These are phyloP conservation scores for Emydoidea blandingii DNA, from an alignment of 2,797 vertebrate genomes.

Conservation along the genomic window DNA sequence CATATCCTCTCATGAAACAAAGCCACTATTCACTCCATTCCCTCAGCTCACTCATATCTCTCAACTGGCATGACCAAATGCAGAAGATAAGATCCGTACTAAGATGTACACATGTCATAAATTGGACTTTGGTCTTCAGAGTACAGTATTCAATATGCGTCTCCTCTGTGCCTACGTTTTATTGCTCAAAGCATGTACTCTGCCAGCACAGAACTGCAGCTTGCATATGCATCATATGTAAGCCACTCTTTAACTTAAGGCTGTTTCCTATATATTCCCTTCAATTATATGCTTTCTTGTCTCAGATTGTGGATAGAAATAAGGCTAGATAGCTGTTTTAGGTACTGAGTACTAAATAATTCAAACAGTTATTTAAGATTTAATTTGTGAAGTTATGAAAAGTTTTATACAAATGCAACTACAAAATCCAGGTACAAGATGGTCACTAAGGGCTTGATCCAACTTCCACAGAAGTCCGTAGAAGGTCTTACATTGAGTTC, in stretches of 20 bases:
- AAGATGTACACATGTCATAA: background rate
- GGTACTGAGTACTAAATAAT: background rate
- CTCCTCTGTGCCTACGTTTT: background rate
- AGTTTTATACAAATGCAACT: fast-evolving
- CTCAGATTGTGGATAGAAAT: fast-evolving
- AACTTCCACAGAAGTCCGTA: fast-evolving
- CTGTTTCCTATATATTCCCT: background rate
- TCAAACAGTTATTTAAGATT: fast-evolving
- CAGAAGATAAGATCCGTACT: background rate
- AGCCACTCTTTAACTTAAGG: background rate
- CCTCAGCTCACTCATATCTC: background rate
- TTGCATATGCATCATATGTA: fast-evolving
- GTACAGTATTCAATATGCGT: background rate
- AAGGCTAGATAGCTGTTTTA: fast-evolving
- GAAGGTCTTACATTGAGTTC: background rate
- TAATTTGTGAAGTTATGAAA: fast-evolving
- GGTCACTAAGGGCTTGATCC: fast-evolving
- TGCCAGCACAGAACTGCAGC: background rate
- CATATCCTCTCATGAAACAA: background rate
- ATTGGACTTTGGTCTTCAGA: background rate
- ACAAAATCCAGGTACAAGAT: fast-evolving
- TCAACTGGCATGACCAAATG: background rate
- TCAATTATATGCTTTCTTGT: fast-evolving
- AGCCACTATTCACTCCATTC: background rate
- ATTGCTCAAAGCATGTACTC: background rate